phyloP scores from a whole-genome alignment of 1,140 invertebrate genomes.

The Ptiloglossa arizonensis region DNA sequence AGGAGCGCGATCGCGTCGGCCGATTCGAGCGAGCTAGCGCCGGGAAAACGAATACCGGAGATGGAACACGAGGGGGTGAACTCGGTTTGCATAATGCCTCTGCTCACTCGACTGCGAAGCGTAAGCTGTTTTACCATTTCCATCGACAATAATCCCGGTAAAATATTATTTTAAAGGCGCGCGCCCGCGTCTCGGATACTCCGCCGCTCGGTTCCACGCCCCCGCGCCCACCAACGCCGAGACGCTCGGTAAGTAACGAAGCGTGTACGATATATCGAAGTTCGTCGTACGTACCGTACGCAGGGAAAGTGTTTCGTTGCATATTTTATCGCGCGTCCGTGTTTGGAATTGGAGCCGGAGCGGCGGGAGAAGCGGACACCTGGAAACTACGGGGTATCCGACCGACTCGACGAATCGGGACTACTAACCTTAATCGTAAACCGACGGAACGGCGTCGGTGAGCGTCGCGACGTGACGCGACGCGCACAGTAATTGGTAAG shows the following conservation, averaged over 20 bases:
- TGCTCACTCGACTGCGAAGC: conserved; percentile 71
- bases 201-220: too few species aligned
- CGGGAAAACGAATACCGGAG: conserved; percentile 32
- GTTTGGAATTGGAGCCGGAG: not conserved
- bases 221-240: too few species aligned
- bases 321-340: conserved; percentile 7
- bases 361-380: not conserved
- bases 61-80: conserved; percentile 62
- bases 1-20: conserved; percentile 49
- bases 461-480: too few species aligned
- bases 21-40: conserved; percentile 32
- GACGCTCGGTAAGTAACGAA: conserved; percentile 28
- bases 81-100: conserved; percentile 78
- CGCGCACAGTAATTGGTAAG: too few species aligned
- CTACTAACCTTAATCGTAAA: too few species aligned
- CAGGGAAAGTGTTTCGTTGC: conserved; percentile 11
- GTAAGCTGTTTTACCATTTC: conserved; percentile 74
- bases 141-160: conserved; percentile 74
- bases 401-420: not conserved
- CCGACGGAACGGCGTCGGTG: too few species aligned
- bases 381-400: too few species aligned
- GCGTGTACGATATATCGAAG: conserved; percentile 26
- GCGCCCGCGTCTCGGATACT: too few species aligned
- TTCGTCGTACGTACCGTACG: conserved; percentile 34
- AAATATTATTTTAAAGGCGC: conserved; percentile 78